phyloP scores from a whole-genome alignment of 1,140 invertebrate species.

The Gonioctena quinquepunctata region DNA sequence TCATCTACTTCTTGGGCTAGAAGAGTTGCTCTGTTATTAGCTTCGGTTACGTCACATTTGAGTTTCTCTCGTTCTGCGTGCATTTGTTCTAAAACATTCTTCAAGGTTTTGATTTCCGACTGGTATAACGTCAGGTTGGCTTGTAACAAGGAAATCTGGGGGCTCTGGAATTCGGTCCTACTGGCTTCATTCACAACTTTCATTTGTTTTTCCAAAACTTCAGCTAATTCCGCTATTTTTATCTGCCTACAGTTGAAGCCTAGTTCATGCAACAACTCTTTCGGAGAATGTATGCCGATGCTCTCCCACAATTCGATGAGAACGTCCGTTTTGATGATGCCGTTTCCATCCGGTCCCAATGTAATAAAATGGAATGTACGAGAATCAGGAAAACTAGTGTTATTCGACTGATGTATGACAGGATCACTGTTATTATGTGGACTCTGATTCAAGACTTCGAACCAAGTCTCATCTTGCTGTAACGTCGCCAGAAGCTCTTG shows the following conservation, averaged over 20 bases:
- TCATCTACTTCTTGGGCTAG: conserved; percentile 90
- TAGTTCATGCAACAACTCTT: conserved; percentile 67
- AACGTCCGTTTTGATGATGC: conserved; percentile 54
- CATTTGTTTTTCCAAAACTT: conserved; percentile 75
- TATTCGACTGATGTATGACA: conserved; percentile 30
- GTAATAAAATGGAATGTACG: conserved; percentile 48
- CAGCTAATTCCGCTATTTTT: conserved; percentile 70
- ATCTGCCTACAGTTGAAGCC: conserved; percentile 70
- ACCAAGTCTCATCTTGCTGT: conserved; percentile 58
- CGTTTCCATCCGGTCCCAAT: conserved; percentile 52
- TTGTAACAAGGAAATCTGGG: conserved; percentile 60
- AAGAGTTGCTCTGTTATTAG: conserved; percentile 76
- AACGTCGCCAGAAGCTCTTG: conserved; percentile 69
- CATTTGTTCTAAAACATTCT: conserved; percentile 67
- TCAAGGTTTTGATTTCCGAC: conserved; percentile 63
- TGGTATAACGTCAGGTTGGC: conserved; percentile 64
- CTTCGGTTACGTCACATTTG: conserved; percentile 74
- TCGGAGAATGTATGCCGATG: conserved; percentile 67
- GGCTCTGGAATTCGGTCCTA: conserved; percentile 46
- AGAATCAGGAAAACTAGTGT: conserved; percentile 47
- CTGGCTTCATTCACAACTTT: conserved; percentile 60
- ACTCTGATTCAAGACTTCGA: conserved; percentile 51
- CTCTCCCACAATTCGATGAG: conserved; percentile 76
- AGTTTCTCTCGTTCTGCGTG: conserved; percentile 76
- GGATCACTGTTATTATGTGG: conserved; percentile 39